Evolutionary conservation across 1,140 invertebrate species (phyloP).

Genomic region (Drosophila tsacasi): DNA sequence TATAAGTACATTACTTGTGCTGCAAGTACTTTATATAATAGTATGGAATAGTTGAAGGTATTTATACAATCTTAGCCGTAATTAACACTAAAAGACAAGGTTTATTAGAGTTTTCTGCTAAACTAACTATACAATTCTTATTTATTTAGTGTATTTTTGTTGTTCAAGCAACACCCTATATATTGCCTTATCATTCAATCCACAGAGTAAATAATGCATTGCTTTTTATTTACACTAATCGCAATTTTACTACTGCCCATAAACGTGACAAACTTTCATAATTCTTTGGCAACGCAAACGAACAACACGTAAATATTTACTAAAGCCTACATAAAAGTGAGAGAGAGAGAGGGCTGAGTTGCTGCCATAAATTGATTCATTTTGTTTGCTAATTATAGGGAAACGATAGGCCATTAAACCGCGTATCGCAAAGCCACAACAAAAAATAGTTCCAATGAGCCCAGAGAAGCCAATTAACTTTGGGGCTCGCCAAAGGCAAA

Average conservation of each 20-base stretch:
- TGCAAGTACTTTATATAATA: background rate
- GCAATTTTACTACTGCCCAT: constrained; percentile 47
- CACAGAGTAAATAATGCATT: constrained; percentile 34
- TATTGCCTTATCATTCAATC: background rate
- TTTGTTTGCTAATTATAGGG: constrained; percentile 61
- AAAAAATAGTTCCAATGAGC: background rate
- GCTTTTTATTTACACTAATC: constrained; percentile 31
- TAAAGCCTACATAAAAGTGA: constrained; percentile 18
- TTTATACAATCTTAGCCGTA: background rate
- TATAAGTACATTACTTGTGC: background rate
- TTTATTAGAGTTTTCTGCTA: background rate
- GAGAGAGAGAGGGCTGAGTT: constrained; percentile 1
- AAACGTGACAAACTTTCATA: constrained; percentile 81
- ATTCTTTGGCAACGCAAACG: constrained; percentile 44
- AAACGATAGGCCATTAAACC: constrained; percentile 58
- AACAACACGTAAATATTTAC: constrained; percentile 45
- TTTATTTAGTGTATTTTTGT: background rate
- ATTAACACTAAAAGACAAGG: background rate
- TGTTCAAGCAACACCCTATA: constrained; percentile 16
- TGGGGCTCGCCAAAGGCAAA: constrained; percentile 15
- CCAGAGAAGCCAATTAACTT: constrained; percentile 40
- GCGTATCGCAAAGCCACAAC: constrained; percentile 32
- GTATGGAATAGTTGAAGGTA: background rate
- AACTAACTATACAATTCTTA: background rate
- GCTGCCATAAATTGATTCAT: constrained; percentile 47